phyloP scores from a whole-genome alignment of 2,888 invertebrate genomes.

The Mimumesa dahlbomi region DNA sequence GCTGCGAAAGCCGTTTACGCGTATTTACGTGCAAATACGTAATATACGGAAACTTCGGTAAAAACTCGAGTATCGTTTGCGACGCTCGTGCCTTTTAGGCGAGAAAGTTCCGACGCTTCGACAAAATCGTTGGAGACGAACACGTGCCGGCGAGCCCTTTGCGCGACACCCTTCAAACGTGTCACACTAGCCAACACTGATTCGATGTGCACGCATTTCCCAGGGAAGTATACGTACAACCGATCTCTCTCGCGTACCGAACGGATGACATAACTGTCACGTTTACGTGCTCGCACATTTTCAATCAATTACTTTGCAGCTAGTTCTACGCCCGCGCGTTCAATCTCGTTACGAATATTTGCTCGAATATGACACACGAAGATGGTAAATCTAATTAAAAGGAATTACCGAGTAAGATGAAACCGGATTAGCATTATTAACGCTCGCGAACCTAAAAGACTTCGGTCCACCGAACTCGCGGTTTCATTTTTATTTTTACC shows the following conservation, averaged over 20 bases:
- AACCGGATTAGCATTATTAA: too few relatives aligned
- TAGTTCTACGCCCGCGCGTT: conserved; percentile 3
- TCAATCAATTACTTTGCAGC: conserved; percentile 14
- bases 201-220: too few relatives aligned
- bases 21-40: conserved; percentile 18
- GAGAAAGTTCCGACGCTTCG: too few relatives aligned
- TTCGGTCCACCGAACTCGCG: too few relatives aligned
- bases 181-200: too few relatives aligned
- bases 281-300: conserved; percentile 32
- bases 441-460: too few relatives aligned
- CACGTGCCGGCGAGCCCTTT: too few relatives aligned
- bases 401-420: neutral
- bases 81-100: too few relatives aligned
- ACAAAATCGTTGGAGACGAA: too few relatives aligned
- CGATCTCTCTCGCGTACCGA: conserved; percentile 11
- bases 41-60: conserved; percentile 34
- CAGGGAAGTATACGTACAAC: neutral
- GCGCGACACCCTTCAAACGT: too few relatives aligned
- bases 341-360: neutral
- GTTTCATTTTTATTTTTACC: too few relatives aligned
- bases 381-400: neutral
- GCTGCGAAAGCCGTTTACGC: too few relatives aligned
- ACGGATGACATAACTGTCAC: conserved; percentile 27
- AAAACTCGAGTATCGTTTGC: conserved; percentile 30
- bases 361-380: neutral